Conservation (phyloP, 2,113 vertebrate genomes). For the Zapornia atra region DNA sequence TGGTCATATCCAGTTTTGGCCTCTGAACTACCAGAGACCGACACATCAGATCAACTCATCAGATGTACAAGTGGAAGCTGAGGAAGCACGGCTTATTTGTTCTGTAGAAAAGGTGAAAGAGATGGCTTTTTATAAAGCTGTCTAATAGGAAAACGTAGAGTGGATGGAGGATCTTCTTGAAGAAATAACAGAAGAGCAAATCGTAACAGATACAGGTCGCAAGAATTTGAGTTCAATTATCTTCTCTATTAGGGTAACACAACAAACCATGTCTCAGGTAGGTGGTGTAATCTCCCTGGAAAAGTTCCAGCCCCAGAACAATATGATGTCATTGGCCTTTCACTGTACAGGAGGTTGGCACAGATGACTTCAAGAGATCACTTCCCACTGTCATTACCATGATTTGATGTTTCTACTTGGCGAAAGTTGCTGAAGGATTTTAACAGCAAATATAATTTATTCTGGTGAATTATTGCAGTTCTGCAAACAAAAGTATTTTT, state of each 20-base stretch:
- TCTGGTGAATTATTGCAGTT: neutral
- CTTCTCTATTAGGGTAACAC: rapidly evolving
- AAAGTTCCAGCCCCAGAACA: neutral
- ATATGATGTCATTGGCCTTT: neutral
- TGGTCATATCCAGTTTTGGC: neutral
- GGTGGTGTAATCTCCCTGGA: neutral
- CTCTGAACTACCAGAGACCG: neutral
- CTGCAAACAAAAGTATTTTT: neutral
- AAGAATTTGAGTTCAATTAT: neutral
- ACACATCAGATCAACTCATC: neutral
- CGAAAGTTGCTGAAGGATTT: neutral
- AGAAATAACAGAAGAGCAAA: neutral
- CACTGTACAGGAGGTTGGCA: neutral
- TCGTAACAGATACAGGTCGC: neutral
- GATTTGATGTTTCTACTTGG: neutral
- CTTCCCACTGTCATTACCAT: neutral
- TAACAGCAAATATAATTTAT: neutral
- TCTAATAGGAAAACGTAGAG: neutral
- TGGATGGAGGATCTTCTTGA: neutral
- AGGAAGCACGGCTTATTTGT: neutral
- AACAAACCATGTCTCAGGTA: neutral
- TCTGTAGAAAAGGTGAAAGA: neutral
- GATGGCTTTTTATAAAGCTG: neutral
- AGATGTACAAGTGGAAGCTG: neutral
- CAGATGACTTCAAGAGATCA: neutral